Evolutionary conservation across 2,888 invertebrate genomes (phyloP), one percentile per base, ranked within the genome.

Genomic region (Plagodis pulveraria): DNA sequence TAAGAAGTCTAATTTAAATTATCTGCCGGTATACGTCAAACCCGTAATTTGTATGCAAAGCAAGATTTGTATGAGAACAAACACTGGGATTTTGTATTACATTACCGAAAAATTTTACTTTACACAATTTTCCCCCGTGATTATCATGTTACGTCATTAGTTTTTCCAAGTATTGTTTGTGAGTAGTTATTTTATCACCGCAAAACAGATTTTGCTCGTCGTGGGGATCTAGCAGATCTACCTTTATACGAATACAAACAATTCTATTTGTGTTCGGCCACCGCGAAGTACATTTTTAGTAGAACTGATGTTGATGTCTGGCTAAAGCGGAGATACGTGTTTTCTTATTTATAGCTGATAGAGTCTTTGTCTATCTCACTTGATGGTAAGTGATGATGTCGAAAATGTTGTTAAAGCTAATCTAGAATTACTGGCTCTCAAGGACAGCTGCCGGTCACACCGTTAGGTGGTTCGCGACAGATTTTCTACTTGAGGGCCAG

Each of bases 261-360:
- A 47, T 75, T 85, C 84, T 90, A 90, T 89, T 89, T 89, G 76
- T 63, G 80, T 70, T 69, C 72, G 87, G 86, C 90, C 91, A 89
- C 84, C 86, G 90, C 91, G 84, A 72, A 73, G 91, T 75, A 76
- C 81, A 65, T 67, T 78, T 88, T 84, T 81, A 83, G 79, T 77
- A 62, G 63, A 69, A 41, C 45, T 43, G 43, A 45, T 54, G 42
- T 41, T 47, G 60, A 56, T 63, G 71, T 72, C 66, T 70, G 64
- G 69, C 60, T 61, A 65, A 53, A 58, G 58, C 59, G 10, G 50
- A 51, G 36, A 12, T 11, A 38, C 38, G 9, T 38, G 38, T 38
- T 38, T 22, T 22, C 1, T 22, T 22, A 22, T 22, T 22, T 22
- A 22, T 22, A 22, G 22, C 22, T 22, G 2, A 22, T 22, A 22